Conservation (phyloP, 2,113 vertebrate genomes). For the Callithrix jacchus region DNA sequence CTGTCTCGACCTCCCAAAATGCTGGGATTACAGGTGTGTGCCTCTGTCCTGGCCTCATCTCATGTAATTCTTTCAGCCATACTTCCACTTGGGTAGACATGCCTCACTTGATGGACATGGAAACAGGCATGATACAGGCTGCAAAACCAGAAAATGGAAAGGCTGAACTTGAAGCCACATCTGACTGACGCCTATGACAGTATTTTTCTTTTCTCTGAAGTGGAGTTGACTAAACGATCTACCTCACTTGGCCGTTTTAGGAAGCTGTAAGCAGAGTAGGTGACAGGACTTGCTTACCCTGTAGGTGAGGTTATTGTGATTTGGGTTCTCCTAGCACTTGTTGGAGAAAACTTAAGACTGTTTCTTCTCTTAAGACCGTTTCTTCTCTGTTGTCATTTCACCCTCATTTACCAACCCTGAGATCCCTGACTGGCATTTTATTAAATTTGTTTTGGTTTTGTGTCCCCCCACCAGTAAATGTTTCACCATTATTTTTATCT, state of each 20-base stretch:
- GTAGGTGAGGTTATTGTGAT: not conserved
- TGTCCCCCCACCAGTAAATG: not conserved
- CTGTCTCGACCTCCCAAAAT: too few relatives aligned
- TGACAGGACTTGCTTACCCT: not conserved
- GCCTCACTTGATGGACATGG: rapidly evolving
- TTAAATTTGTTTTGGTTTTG: not conserved
- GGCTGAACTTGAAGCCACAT: not conserved
- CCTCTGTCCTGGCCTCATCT: too few relatives aligned
- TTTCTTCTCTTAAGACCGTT: not conserved
- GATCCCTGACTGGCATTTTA: not conserved
- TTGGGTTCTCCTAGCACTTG: not conserved
- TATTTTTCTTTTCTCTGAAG: not conserved
- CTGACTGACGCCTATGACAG: not conserved
- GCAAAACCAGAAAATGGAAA: not conserved
- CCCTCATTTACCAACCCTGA: not conserved
- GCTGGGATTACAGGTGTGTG: too few relatives aligned
- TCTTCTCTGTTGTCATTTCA: not conserved
- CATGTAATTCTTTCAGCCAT: not conserved
- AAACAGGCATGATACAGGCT: not conserved
- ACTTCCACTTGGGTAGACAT: too few relatives aligned
- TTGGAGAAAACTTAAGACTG: not conserved
- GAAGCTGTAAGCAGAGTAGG: not conserved
- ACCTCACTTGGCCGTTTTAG: not conserved
- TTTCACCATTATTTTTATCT: conserved; percentile 34
- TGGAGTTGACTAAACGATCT: not conserved